A percentile compares a stretch with the other conserved stretches of the same genome.
phyloP scores from a whole-genome alignment of 2,888 invertebrate genomes.

The Cataglyphis cursor region DNA sequence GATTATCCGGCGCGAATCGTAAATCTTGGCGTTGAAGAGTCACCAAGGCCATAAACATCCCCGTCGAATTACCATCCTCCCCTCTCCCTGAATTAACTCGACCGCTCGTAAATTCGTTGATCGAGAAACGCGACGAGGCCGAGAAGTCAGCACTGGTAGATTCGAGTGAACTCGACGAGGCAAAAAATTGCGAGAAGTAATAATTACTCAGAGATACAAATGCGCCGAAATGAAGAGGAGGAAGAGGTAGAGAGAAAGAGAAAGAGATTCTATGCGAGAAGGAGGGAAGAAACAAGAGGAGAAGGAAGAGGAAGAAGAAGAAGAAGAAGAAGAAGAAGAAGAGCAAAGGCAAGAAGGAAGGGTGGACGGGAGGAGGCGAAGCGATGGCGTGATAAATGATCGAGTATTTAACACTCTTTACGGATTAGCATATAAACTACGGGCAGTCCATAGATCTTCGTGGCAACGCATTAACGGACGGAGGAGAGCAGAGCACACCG shows the following conservation, averaged over 20 bases:
- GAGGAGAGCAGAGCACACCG: constrained; percentile 80
- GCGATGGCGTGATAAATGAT: constrained; percentile 86
- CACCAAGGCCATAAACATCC: constrained; percentile 55
- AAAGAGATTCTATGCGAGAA: no score
- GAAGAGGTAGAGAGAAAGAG: background rate
- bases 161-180: background rate
- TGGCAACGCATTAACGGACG: constrained; percentile 86
- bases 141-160: background rate
- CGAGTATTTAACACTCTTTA: constrained; percentile 87
- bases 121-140: constrained; percentile 3
- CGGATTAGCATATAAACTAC: constrained; percentile 87
- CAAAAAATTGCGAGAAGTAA: constrained; percentile 35
- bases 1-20: constrained; percentile 73
- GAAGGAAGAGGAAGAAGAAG: constrained; percentile 11
- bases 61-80: background rate
- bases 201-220: constrained; percentile 29
- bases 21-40: constrained; percentile 71
- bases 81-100: constrained; percentile 12
- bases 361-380: constrained; percentile 78
- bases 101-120: constrained; percentile 35
- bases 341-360: constrained; percentile 51
- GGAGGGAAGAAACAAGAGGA: background rate
- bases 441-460: constrained; percentile 86
- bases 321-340: constrained; percentile 2
- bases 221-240: constrained; percentile 3